These are phyloP conservation scores for Tipula lateralis DNA, from an alignment of 2,888 invertebrate species.

Conservation along the genomic window DNA sequence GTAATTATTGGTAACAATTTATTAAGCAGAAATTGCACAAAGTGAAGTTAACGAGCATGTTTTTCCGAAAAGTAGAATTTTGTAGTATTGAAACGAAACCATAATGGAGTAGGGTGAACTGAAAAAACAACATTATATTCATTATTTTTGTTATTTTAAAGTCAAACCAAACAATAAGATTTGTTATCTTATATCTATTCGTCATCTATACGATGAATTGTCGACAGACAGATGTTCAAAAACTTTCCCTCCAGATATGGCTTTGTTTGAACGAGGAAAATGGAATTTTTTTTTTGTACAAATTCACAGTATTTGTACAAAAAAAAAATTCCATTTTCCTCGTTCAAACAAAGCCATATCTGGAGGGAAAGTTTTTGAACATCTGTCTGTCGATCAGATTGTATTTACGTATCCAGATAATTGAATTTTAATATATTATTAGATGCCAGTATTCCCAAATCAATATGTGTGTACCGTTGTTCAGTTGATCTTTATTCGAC, in stretches of 20 bases:
- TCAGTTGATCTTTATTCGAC: background rate
- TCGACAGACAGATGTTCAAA: background rate
- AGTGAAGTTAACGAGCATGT: too few species aligned
- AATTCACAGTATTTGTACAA: too few species aligned
- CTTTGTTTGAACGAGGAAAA: background rate
- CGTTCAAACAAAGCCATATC: too few species aligned
- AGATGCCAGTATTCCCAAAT: background rate
- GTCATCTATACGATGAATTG: background rate
- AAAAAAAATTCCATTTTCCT: too few species aligned
- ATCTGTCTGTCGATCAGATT: background rate
- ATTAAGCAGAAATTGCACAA: background rate
- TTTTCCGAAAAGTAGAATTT: background rate
- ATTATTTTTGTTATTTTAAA: background rate
- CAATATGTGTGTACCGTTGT: background rate
- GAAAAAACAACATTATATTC: background rate
- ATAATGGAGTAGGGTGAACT: too few species aligned
- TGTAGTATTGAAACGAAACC: background rate
- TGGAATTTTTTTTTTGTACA: background rate
- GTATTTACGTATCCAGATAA: background rate
- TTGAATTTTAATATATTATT: background rate
- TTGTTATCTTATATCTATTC: background rate
- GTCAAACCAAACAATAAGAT: background rate
- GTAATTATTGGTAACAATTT: background rate
- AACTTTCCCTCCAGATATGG: background rate
- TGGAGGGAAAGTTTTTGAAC: background rate